Evolutionary conservation across 2,113 vertebrate genomes (phyloP), one percentile per base, ranked within the genome.

Genomic region (Corythornis vintsioides): DNA sequence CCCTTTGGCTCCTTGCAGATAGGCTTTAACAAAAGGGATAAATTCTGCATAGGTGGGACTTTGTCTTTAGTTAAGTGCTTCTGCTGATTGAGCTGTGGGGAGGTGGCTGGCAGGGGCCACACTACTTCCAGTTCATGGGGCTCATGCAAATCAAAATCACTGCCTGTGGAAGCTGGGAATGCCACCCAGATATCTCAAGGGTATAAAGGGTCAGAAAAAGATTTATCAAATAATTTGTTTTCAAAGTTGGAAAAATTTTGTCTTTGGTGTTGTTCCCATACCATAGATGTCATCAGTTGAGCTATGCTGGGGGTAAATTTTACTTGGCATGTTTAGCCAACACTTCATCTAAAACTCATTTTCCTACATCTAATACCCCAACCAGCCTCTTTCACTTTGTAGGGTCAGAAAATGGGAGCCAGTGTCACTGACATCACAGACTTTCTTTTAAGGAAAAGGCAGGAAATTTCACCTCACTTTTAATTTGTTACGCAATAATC

Each of bases 401-500:
- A 28, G 25, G 88, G 94, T 96, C 35, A 84, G 78, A 94, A 95
- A 72, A 77, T 24, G 50, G 69, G 90, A 92, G 78, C 60, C 89
- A 61, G 90, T 96, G 89, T 95, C 97, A 96, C 91, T 94, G 83
- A 97, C 87, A 96, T 93, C 76, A 96, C 79, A 93, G 95, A 95
- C 97, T 97, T 95, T 94, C 88, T 85, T 83, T 93, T 96, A 97
- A 97, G 97, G 97, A 97, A 95, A 95, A 93, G 65, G 64, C 89
- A 98, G 97, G 97, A 98, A 98, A 98, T 97, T 97, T 96, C 86
- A 94, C 91, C 95, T 97, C 90, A 90, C 64, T 97, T 98, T 95
- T 97, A 97, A 97, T 96, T 97, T 97, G 97, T 93, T 96, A 90
- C 85, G 93, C 64, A 96, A 96, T 96, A 95, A 92, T 96, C 88